Base-by-base conservation (phyloP, 2,797 vertebrate species). In the Pangasius macronema region DNA sequence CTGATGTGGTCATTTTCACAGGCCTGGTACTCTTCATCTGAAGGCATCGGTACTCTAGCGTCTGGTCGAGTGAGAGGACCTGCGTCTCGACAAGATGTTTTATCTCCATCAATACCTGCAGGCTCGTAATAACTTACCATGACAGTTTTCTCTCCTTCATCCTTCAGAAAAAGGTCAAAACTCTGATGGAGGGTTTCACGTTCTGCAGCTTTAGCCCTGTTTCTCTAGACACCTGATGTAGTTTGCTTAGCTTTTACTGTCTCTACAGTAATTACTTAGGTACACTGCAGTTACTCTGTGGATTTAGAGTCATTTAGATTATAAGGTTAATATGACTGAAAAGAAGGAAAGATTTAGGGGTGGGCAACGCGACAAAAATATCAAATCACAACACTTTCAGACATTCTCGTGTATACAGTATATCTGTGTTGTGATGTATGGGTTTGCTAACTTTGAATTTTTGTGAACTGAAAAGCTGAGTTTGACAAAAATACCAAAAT, bases 11-110 rank as follows among this genome's bases (percentile, higher is more conserved):
- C 89, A 16, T 88, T 86, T 84, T 81, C 67, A 16, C 94, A 99
- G 99, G 93, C 99, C 99, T 0, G 99, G 99, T 65, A 99, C 98
- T 0, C 95, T 99, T 80, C 99, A n/a, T n/a, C n/a, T n/a, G n/a
- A n/a, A n/a, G n/a, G n/a, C n/a, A n/a, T n/a, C n/a, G n/a, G n/a
- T n/a, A n/a, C n/a, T n/a, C n/a, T n/a, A n/a, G n/a, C n/a, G n/a
- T n/a, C n/a, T n/a, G n/a, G n/a, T n/a, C n/a, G n/a, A n/a, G n/a
- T n/a, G n/a, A n/a, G n/a, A n/a, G n/a, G n/a, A n/a, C n/a, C n/a
- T n/a, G n/a, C n/a, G n/a, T n/a, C n/a, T n/a, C n/a, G n/a, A n/a
- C n/a, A n/a, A n/a, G n/a, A n/a, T n/a, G n/a, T n/a, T n/a, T n/a
- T n/a, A n/a, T n/a, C n/a, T n/a, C n/a, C n/a, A n/a, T n/a, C n/a